A percentile compares a stretch with the other conserved stretches of the same genome.
phyloP scores from a whole-genome alignment of 2,888 invertebrate genomes.

The Esperia sulphurella region DNA sequence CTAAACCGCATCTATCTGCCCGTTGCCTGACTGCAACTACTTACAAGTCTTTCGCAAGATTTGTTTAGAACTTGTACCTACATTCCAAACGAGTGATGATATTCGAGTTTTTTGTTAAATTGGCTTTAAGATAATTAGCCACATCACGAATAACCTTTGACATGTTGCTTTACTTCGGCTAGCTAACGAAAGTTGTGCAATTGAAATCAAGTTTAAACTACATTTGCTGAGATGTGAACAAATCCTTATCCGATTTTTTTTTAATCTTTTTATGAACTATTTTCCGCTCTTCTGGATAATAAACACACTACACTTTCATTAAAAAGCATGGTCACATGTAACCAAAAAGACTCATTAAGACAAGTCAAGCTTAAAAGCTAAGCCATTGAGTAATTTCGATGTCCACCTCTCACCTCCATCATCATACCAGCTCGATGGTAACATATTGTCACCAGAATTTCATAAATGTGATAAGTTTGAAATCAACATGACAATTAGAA shows the following conservation, averaged over 20 bases:
- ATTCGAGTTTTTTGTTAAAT: slow-evolving; percentile 24
- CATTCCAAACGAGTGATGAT: slow-evolving; percentile 10
- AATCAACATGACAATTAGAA: too few species aligned
- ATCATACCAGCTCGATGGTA: too few species aligned
- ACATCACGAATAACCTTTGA: slow-evolving; percentile 53
- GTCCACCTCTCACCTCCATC: too few species aligned
- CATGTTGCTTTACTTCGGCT: slow-evolving; percentile 29
- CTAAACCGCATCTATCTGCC: not conserved
- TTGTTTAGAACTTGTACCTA: slow-evolving; percentile 13
- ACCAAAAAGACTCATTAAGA: too few species aligned
- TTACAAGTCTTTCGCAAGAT: slow-evolving; percentile 6
- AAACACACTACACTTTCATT: too few species aligned
- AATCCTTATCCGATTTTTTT: slow-evolving; percentile 5
- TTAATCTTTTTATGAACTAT: too few species aligned
- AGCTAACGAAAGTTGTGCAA: slow-evolving; percentile 20
- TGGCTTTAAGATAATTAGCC: slow-evolving; percentile 39
- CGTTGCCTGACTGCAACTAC: not conserved
- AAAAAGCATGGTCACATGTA: too few species aligned
- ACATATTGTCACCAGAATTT: too few species aligned
- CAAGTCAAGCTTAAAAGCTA: too few species aligned
- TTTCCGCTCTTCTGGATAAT: too few species aligned
- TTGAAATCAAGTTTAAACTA: slow-evolving; percentile 7
- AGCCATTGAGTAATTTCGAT: too few species aligned
- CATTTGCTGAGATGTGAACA: slow-evolving; percentile 7
- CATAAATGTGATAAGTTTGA: too few species aligned